Percentiles rank a stretch among this genome's conserved stretches.
phyloP scores from a whole-genome alignment of 2,888 invertebrate genomes.

The Uropetala carovei region DNA sequence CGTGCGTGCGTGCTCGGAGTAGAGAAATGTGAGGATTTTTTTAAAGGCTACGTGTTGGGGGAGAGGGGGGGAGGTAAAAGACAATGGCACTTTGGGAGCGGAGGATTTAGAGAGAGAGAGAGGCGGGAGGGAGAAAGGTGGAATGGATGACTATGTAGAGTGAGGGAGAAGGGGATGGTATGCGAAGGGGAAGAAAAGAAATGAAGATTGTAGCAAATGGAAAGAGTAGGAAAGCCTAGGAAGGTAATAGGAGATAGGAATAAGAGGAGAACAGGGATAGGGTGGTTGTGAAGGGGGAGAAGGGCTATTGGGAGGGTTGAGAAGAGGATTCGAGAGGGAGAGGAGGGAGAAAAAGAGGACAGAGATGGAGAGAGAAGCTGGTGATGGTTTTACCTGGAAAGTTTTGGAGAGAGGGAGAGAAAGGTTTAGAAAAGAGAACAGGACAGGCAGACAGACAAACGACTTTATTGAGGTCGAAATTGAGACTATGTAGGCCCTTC shows the following conservation, averaged over 20 bases:
- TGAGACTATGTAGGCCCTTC: no score
- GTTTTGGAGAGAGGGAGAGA: no score
- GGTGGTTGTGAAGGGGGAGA: no score
- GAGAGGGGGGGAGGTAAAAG: background rate
- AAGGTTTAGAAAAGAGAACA: no score
- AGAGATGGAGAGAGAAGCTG: background rate
- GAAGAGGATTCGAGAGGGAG: background rate
- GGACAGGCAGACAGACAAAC: no score
- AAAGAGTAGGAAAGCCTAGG: no score
- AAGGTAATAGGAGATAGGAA: no score
- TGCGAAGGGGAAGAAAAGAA: background rate
- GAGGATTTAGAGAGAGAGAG: background rate
- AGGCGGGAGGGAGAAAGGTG: background rate
- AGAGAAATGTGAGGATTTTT: background rate
- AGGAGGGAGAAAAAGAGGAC: background rate
- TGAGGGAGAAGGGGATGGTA: background rate
- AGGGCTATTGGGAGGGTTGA: background rate
- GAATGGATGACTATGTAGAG: background rate
- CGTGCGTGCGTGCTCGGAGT: slow-evolving; percentile 14
- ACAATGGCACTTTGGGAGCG: background rate
- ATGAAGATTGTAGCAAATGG: no score
- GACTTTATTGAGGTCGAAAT: no score
- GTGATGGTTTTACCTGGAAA: background rate
- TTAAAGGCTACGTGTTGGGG: background rate
- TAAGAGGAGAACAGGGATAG: no score